Evolutionary conservation across 1,140 invertebrate species (phyloP), one percentile per base, ranked within the genome.

Genomic region (fruit fly (Drosophila melanogaster)): DNA sequence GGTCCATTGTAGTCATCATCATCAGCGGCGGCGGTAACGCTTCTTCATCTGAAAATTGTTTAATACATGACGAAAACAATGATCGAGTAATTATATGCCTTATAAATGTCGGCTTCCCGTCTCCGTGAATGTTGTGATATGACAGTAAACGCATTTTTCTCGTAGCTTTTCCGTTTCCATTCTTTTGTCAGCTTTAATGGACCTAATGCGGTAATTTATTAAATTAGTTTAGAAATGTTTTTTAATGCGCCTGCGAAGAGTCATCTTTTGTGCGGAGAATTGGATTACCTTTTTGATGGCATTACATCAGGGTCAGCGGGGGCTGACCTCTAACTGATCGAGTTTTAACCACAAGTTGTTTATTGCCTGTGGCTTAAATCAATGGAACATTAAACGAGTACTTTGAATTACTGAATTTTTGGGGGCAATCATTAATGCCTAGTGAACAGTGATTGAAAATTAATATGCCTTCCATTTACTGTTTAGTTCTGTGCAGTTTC

Each of bases 21-120:
- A 55, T 19, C 37, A 11, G 64, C 17, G 37, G 37, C 33, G 33
- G 12, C 54, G 59, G 57, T 51, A 43, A 35, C 51, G 38, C 60
- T 62, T 71, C 69, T 47, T 76, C 62, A 26, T 19, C 35, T 66
- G 33, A 40, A 79, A 83, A 83, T 70, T 66, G 53, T 53, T 79
- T 70, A 70, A 79, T 75, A 84, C 70, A 64, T 66, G 70, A 79
- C 62, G 75, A 79, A 75, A 83, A 66, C 75, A 76, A 75, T 84
- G 56, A 84, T 84, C 66, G 79, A 57, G 69, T 83, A 78, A 83
- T 83, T 83, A 79, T 65, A n/a, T 35, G 40, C 12, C 62, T 56
- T 56, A 70, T 70, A 70, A 70, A 70, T 70, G 66, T 56, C 65
- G 50, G 43, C 66, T 70, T 70, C 66, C 66, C 66, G 64, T 69